Evolutionary conservation across 2,888 invertebrate genomes (phyloP).

Genomic region (Cheilosia impressa): DNA sequence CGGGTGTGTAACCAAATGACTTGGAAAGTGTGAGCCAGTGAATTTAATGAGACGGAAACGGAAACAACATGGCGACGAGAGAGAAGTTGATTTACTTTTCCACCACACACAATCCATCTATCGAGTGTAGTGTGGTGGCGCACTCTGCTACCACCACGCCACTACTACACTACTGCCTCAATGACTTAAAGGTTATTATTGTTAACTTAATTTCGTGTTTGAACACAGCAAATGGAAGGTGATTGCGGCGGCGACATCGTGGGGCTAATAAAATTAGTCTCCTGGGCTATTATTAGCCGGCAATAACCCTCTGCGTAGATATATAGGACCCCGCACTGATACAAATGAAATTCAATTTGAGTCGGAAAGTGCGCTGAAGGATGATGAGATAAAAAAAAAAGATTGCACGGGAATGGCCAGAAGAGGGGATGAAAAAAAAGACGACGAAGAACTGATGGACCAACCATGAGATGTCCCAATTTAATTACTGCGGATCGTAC

Average conservation of each 20-base stretch:
- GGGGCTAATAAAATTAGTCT: slow-evolving; percentile 68
- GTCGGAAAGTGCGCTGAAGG: slow-evolving; percentile 57
- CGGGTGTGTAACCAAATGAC: slow-evolving; percentile 65
- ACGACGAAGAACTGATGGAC: slow-evolving; percentile 62
- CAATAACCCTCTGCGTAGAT: slow-evolving; percentile 56
- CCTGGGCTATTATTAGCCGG: slow-evolving; percentile 70
- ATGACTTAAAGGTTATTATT: slow-evolving; percentile 73
- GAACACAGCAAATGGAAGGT: slow-evolving; percentile 66
- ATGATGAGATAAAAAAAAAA: slow-evolving; percentile 48
- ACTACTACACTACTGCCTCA: slow-evolving; percentile 5
- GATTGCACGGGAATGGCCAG: too few species aligned
- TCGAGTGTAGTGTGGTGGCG: neutral
- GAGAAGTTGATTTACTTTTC: slow-evolving; percentile 67
- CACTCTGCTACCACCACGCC: neutral
- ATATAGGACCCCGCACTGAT: slow-evolving; percentile 33
- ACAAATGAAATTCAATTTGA: slow-evolving; percentile 68
- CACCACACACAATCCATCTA: neutral
- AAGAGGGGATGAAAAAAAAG: slow-evolving; percentile 17
- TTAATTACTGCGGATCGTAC: slow-evolving; percentile 83
- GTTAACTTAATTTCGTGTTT: slow-evolving; percentile 68
- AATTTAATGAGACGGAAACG: slow-evolving; percentile 75
- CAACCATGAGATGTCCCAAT: slow-evolving; percentile 80
- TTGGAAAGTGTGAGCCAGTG: slow-evolving; percentile 73
- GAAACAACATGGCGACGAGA: slow-evolving; percentile 72
- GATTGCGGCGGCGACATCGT: slow-evolving; percentile 42